A percentile compares a stretch with the other conserved stretches of the same genome.
These are phyloP conservation scores for Tympanoctomys barrerae DNA, from an alignment of 2,797 vertebrate species.

Conservation along the genomic window DNA sequence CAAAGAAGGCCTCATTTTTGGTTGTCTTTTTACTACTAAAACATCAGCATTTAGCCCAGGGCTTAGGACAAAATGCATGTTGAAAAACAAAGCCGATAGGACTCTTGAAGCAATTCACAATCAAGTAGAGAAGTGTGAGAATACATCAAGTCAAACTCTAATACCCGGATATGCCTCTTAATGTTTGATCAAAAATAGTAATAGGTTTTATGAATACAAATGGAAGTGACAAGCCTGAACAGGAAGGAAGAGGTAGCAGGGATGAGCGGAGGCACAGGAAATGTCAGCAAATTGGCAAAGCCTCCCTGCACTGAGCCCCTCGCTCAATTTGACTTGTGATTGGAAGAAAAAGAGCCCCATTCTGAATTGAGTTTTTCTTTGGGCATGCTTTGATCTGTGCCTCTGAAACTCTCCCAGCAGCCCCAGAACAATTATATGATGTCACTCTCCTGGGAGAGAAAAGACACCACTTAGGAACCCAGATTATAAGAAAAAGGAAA, in stretches of 20 bases:
- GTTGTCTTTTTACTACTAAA: background rate
- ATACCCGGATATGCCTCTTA: background rate
- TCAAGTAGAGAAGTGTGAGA: background rate
- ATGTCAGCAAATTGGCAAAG: background rate
- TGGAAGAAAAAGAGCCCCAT: background rate
- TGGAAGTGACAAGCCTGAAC: background rate
- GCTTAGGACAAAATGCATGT: background rate
- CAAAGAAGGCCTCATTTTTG: background rate
- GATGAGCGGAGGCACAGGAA: background rate
- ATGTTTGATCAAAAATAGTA: background rate
- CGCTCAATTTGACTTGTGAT: background rate
- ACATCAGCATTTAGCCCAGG: background rate
- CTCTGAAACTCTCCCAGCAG: background rate
- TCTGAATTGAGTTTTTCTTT: background rate
- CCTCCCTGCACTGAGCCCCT: background rate
- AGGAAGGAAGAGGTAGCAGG: background rate
- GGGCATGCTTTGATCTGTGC: background rate
- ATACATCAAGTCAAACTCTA: background rate
- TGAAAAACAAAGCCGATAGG: background rate
- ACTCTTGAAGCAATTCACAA: background rate
- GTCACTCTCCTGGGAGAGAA: background rate
- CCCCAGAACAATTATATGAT: background rate
- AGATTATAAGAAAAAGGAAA: background rate
- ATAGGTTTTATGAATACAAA: background rate
- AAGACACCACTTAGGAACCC: background rate